Evolutionary conservation across 2,113 vertebrate species (phyloP).

Genomic region (Phalacrocorax pelagicus): DNA sequence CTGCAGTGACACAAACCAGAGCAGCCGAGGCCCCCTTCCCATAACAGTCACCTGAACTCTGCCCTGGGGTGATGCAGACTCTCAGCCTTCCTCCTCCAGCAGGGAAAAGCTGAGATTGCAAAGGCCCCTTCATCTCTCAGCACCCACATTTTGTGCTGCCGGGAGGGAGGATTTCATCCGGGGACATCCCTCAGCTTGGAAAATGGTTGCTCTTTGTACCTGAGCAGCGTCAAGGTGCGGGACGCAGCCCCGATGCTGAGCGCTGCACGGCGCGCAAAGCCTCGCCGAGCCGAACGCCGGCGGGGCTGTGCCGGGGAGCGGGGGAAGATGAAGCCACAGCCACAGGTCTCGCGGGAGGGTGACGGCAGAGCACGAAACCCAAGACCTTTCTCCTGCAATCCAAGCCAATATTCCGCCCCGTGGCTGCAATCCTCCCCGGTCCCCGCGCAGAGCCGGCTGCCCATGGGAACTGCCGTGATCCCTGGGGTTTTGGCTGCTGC

Average conservation of each 20-base stretch:
- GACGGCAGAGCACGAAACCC: background rate
- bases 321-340: background rate
- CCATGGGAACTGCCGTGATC: rapidly evolving
- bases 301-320: rapidly evolving
- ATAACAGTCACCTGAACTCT: background rate
- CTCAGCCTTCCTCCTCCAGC: background rate
- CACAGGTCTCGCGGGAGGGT: background rate
- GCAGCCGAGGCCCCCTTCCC: background rate
- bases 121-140: background rate
- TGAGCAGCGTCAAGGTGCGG: rapidly evolving
- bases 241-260: background rate
- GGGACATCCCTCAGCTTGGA: background rate
- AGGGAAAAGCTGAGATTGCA: background rate
- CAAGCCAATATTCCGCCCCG: too few relatives aligned
- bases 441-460: background rate
- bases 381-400: background rate
- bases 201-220: background rate
- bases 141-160: background rate
- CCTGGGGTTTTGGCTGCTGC: background rate
- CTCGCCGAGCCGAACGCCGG: rapidly evolving
- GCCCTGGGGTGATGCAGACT: background rate
- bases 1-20: background rate
- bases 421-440: background rate
- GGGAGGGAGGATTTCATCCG: background rate
- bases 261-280: background rate